phyloP scores from a whole-genome alignment of 2,113 vertebrate genomes.

The Pomatorhinus ruficollis region DNA sequence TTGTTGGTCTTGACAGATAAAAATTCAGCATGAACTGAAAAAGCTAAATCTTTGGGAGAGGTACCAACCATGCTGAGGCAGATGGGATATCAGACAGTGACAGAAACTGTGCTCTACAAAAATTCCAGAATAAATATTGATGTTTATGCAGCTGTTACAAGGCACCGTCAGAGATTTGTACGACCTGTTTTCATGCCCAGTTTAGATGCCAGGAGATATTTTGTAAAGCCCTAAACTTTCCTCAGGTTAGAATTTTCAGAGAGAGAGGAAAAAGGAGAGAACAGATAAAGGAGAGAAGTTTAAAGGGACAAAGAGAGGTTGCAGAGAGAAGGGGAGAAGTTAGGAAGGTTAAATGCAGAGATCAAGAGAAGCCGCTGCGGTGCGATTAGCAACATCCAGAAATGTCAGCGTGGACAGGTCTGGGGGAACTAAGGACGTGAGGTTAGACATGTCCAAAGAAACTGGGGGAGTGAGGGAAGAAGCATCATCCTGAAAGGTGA shows the following conservation, averaged over 20 bases:
- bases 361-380: neutral
- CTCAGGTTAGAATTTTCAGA: neutral
- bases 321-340: neutral
- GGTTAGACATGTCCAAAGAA: constrained; percentile 17
- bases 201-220: neutral
- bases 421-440: neutral
- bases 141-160: neutral
- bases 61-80: neutral
- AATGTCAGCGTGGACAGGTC: constrained; percentile 26
- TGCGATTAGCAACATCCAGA: constrained; percentile 15
- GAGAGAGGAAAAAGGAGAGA: neutral
- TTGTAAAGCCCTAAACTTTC: neutral
- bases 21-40: neutral
- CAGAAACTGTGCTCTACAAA: neutral
- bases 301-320: neutral
- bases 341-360: constrained; percentile 9
- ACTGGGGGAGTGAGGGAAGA: constrained; percentile 5
- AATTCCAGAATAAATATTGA: neutral
- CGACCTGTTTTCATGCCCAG: neutral
- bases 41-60: neutral
- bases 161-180: neutral
- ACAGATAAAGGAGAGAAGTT: neutral
- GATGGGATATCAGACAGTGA: neutral
- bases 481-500: constrained; percentile 1
- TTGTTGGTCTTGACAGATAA: neutral